A percentile compares a stretch with the other conserved stretches of the same genome.
These are phyloP conservation scores for Altica lythri DNA, from an alignment of 2,888 invertebrate genomes.

Conservation along the genomic window DNA sequence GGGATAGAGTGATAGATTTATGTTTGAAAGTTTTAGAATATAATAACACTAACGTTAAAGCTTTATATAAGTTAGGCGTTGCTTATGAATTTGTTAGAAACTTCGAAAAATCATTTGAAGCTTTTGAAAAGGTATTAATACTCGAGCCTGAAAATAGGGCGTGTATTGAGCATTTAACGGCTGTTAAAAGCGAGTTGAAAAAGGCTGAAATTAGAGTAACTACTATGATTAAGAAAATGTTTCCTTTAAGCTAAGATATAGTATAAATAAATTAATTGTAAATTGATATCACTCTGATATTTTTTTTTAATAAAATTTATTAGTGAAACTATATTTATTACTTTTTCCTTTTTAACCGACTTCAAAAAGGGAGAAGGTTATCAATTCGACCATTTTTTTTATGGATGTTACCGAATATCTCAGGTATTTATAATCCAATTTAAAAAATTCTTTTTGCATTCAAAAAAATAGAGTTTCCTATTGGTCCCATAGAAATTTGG, in stretches of 20 bases:
- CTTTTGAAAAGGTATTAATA: conserved; percentile 62
- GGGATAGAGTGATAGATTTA: conserved; percentile 68
- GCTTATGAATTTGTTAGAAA: conserved; percentile 63
- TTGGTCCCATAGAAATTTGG: too few relatives aligned
- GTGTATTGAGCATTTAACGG: conserved; percentile 63
- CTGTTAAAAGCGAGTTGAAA: conserved; percentile 63
- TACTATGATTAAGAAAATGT: conserved; percentile 61
- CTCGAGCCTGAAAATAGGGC: conserved; percentile 71
- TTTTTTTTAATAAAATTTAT: too few relatives aligned
- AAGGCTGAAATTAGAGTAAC: conserved; percentile 65
- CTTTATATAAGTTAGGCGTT: conserved; percentile 59
- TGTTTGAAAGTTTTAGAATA: conserved; percentile 60
- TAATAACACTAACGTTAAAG: conserved; percentile 57
- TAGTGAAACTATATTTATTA: too few relatives aligned
- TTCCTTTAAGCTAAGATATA: conserved; percentile 38
- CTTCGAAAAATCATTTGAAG: conserved; percentile 68
- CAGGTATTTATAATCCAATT: too few relatives aligned
- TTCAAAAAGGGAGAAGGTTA: too few relatives aligned
- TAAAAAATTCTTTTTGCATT: too few relatives aligned
- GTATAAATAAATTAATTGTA: neutral
- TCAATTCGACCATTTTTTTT: too few relatives aligned
- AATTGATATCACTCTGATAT: too few relatives aligned
- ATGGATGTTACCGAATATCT: too few relatives aligned
- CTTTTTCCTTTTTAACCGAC: too few relatives aligned
- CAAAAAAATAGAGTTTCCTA: too few relatives aligned